Percentiles rank a stretch among this genome's conserved stretches.
These are phyloP conservation scores for Antechinus stuartii DNA, from an alignment of 2,113 vertebrate genomes.

Conservation along the genomic window DNA sequence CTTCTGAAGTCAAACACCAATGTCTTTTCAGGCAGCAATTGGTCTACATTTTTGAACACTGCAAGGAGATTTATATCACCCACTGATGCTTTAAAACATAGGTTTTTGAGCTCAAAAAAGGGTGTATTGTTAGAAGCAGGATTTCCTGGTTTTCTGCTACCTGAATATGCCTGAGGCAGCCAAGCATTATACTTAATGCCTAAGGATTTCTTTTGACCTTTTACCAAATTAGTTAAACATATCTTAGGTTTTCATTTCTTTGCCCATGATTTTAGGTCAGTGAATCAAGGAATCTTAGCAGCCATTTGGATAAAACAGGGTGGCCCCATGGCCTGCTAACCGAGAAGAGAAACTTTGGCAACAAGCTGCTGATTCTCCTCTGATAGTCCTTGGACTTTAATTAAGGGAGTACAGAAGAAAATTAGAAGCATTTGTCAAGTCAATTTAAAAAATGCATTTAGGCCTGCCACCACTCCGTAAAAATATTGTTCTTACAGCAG, in stretches of 20 bases:
- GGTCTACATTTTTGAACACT: not conserved
- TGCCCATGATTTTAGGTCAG: conserved; percentile 10
- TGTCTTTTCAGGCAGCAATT: not conserved
- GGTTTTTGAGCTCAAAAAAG: conserved; percentile 3
- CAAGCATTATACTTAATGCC: not conserved
- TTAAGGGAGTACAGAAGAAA: conserved; percentile 10
- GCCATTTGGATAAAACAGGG: not conserved
- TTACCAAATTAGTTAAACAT: not conserved
- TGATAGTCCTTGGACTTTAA: not conserved
- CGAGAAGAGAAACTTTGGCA: not conserved
- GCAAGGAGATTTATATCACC: not conserved
- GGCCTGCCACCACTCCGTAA: not conserved
- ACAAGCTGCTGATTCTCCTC: not conserved
- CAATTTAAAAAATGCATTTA: not conserved
- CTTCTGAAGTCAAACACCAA: not conserved
- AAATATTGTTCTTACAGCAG: not conserved
- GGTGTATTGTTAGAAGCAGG: not conserved
- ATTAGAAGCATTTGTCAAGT: not conserved
- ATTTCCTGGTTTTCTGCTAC: not conserved
- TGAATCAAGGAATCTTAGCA: not conserved
- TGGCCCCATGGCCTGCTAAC: not conserved
- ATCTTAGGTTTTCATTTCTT: conserved; percentile 30
- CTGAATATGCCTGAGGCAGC: not conserved
- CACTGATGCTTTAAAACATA: not conserved
- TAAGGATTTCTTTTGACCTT: not conserved